phyloP scores from a whole-genome alignment of 2,113 vertebrate genomes.

The Pedionomus torquatus region DNA sequence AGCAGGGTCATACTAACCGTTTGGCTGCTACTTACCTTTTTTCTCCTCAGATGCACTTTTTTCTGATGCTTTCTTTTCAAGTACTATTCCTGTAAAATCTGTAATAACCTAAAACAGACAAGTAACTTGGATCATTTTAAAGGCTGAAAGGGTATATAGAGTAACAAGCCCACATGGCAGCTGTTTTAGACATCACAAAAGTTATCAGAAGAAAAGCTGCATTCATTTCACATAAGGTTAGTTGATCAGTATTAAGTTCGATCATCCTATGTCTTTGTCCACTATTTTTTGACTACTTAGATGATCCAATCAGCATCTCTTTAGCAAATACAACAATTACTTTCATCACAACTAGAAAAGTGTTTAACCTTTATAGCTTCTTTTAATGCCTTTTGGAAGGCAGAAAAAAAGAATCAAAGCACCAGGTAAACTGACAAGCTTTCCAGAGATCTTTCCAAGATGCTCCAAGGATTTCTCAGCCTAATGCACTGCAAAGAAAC shows the following conservation, averaged over 20 bases:
- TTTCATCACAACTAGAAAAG: background rate
- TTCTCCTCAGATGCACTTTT: conserved; percentile 43
- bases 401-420: background rate
- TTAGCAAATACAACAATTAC: background rate
- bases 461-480: background rate
- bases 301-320: background rate
- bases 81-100: conserved; percentile 80
- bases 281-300: background rate
- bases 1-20: background rate
- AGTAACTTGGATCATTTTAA: background rate
- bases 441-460: background rate
- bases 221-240: background rate
- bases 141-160: background rate
- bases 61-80: conserved; percentile 72
- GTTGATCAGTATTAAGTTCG: background rate
- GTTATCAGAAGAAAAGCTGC: background rate
- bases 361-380: background rate
- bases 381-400: background rate
- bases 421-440: background rate
- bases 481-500: background rate
- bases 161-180: background rate
- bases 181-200: background rate
- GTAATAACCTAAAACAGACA: conserved; percentile 75
- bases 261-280: background rate
- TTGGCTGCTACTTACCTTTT: conserved; percentile 58